Evolutionary conservation across 2,797 vertebrate species (phyloP).

Genomic region (Cheracebus regulus): DNA sequence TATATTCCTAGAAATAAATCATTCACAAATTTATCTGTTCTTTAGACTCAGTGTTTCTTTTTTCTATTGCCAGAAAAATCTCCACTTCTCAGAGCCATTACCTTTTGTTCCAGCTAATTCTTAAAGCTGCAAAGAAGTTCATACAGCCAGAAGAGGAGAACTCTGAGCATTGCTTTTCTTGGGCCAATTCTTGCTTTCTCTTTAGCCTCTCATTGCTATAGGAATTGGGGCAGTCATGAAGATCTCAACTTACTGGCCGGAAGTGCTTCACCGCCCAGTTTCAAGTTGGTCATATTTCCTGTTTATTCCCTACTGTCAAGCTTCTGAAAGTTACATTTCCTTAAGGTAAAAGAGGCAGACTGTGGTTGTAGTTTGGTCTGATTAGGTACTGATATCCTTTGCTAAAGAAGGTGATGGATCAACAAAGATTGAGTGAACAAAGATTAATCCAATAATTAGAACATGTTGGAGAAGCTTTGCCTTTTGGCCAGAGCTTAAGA

Average conservation of each 20-base stretch:
- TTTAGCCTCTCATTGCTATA: background rate
- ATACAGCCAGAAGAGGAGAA: background rate
- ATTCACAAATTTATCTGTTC: background rate
- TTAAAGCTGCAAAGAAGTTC: background rate
- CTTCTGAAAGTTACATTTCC: background rate
- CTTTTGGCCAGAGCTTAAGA: slow-evolving; percentile 17
- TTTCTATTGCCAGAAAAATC: slow-evolving; percentile 10
- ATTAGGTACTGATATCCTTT: background rate
- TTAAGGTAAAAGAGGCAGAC: background rate
- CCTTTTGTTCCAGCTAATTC: background rate
- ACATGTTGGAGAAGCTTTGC: background rate
- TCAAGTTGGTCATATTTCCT: slow-evolving; percentile 3
- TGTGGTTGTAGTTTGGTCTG: background rate
- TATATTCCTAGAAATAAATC: background rate
- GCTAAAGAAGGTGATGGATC: slow-evolving; percentile 5
- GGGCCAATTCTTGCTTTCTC: background rate
- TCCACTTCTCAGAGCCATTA: background rate
- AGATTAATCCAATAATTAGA: slow-evolving; percentile 35
- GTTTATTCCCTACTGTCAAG: background rate
- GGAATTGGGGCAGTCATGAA: background rate
- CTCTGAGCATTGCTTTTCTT: background rate
- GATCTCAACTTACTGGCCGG: background rate
- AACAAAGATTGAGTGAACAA: background rate
- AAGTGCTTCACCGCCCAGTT: background rate
- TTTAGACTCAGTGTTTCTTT: background rate